Base-by-base conservation (phyloP, 2,113 vertebrate species). In the Carlito syrichta region DNA sequence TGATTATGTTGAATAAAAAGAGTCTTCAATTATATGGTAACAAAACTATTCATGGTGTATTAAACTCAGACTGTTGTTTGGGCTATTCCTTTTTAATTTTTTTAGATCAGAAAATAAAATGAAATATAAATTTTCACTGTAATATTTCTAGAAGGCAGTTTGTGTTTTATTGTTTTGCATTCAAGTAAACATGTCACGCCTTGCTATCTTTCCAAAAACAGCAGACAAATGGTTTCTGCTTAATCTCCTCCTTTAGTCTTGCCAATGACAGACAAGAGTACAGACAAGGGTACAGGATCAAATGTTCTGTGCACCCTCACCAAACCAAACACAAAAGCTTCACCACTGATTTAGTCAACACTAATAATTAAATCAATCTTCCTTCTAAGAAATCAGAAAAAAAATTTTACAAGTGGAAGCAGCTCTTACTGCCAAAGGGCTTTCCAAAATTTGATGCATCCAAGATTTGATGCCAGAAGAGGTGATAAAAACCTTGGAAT, bases 21-120 rank as follows among this genome's bases (percentile, higher is more conserved):
- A 93, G 30, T 45, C 22, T 92, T 87, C 66, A 86, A 30, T 14
- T 52, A 20, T 71, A 35, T 56, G 50, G 69, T 74, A 96, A 83
- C 58, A 87, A 87, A 79, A 60, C 23, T 48, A 40, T 71, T 94
- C 45, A 60, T 73, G 12, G 74, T 66, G 66, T 52, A 95, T 84
- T 89, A 94, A 95, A 88, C 77, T 45, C 30, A 79, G 32, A 95
- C 5, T 38, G 1, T n/a, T 90, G 71, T 82, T 94, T 71, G 27
- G 62, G 30, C 40, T 94, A 94, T 56, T 96, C 83, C n/a, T 10
- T 43, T 84, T 94, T 92, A 45, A 62, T 45, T 74, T 82, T 52
- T 94, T 87, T 32, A 74, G 84, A 45, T 84, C n/a, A 40, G 20
- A 54, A 38, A 96, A 77, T 86, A 89, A 97, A 89, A 79, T 52